Percentiles rank a stretch among this genome's conserved stretches.
These are phyloP conservation scores for Lydus trimaculatus DNA, from an alignment of 2,888 invertebrate species.

Conservation along the genomic window DNA sequence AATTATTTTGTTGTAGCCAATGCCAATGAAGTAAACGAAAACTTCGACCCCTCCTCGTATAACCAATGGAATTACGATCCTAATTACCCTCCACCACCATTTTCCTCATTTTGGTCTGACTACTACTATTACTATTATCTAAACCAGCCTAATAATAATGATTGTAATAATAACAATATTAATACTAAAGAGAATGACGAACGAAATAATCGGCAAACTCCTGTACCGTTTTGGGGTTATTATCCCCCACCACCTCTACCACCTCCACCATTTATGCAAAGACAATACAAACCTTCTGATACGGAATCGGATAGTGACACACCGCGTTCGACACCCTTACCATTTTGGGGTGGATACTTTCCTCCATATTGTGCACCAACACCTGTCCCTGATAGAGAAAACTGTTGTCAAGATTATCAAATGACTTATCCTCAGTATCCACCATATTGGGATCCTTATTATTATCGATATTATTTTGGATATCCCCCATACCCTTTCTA, in stretches of 20 bases:
- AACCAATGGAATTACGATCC: conserved; percentile 50
- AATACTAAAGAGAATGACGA: conserved; percentile 19
- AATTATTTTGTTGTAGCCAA: conserved; percentile 58
- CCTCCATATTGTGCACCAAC: conserved; percentile 20
- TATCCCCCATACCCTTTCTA: conserved; percentile 53
- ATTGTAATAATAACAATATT: neutral
- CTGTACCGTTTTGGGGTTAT: conserved; percentile 50
- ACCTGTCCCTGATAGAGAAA: conserved; percentile 16
- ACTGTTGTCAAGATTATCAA: conserved; percentile 21
- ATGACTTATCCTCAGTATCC: conserved; percentile 39
- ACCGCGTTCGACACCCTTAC: conserved; percentile 29
- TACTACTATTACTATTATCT: conserved; percentile 40
- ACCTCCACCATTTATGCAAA: conserved; percentile 20
- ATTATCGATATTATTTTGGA: conserved; percentile 50
- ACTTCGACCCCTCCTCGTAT: conserved; percentile 52
- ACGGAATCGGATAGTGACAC: conserved; percentile 33
- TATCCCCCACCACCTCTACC: conserved; percentile 42
- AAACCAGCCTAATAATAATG: conserved; percentile 25
- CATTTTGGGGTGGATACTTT: conserved; percentile 33
- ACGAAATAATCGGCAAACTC: conserved; percentile 33
- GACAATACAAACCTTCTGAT: conserved; percentile 24
- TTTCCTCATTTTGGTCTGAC: conserved; percentile 49
- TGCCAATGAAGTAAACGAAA: conserved; percentile 55
- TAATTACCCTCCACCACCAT: conserved; percentile 35
- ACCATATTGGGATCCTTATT: conserved; percentile 57